Evolutionary conservation across 2,888 invertebrate genomes (phyloP).

Genomic region (Eugnorisma glareosa): DNA sequence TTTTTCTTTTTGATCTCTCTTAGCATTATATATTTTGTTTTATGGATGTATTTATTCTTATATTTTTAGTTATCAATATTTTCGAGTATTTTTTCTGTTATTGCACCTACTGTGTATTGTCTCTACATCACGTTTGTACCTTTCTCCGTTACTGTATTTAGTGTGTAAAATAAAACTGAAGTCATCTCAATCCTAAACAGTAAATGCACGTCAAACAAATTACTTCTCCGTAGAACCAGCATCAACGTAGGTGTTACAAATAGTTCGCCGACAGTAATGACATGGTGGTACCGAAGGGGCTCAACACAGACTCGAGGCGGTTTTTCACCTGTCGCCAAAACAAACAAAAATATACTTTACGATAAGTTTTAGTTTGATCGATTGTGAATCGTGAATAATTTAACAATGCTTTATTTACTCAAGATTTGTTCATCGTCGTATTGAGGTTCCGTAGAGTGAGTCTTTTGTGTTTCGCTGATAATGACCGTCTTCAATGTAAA

Average conservation of each 20-base stretch:
- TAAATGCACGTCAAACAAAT: background rate
- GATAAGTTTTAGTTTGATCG: constrained; percentile 15
- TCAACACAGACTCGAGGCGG: background rate
- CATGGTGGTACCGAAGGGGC: background rate
- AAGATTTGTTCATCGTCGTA: constrained; percentile 6
- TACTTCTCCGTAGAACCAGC: background rate
- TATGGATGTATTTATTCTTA: too few relatives aligned
- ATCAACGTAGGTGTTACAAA: background rate
- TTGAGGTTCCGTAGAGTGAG: constrained; percentile 2
- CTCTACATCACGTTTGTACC: too few relatives aligned
- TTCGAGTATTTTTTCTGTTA: too few relatives aligned
- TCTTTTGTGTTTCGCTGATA: background rate
- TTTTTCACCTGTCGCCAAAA: constrained; percentile 26
- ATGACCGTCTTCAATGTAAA: background rate
- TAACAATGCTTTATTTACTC: constrained; percentile 21
- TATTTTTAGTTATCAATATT: too few relatives aligned
- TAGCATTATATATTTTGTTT: too few relatives aligned
- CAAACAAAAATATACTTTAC: constrained; percentile 14
- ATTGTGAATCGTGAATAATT: constrained; percentile 23
- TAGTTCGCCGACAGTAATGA: constrained; percentile 10
- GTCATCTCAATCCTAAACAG: background rate
- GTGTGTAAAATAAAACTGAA: background rate
- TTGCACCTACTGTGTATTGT: too few relatives aligned
- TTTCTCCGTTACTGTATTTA: background rate
- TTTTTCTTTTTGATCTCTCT: too few relatives aligned